Base-by-base conservation (phyloP, 1,140 invertebrate species). In the Drosophila quadrilineata region DNA sequence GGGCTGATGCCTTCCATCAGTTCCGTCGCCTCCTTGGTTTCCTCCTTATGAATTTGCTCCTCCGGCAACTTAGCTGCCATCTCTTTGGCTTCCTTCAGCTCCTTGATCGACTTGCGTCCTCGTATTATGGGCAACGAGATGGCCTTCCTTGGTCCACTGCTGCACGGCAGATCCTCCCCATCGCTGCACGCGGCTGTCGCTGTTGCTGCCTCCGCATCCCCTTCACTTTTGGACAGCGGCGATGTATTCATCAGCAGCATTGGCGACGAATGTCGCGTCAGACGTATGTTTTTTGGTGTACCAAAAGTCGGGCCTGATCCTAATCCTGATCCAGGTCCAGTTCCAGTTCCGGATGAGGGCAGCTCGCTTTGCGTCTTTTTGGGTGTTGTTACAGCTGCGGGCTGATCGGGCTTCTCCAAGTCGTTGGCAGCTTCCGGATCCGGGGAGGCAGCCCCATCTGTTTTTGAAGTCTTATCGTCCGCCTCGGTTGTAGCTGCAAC, bases 51-150 rank as follows among this genome's bases (percentile, higher is more conserved):
- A 19, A 26, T 46, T 29, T 31, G 31, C n/a, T 49, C 56, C 29
- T 68, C 75, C 14, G 45, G 43, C 33, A 50, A 35, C 56, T 72
- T 80, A 12, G 49, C 54, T 12, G 58, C 26, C n/a, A 29, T 50
- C 58, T 85, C 79, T 79, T 85, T 85, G 65, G 66, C 74, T 66
- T 86, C 80, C 53, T 75, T 80, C 17, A 86, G 40, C 40, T 85
- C 80, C 60, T 88, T 88, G n/a, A 88, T 68, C 9, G 87, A 87
- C 46, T 88, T 88, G 14, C 87, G 87, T n/a, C 82, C 87, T 8
- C 80, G 82, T 54, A 80, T 80, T 5, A 65, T 46, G n/a, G n/a
- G n/a, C n/a, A n/a, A n/a, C 10, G 71, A 54, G 4, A 36, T 36
- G 38, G 54, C 16, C 6, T 48, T n/a, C n/a, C 31, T 17, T 6